Conservation (phyloP, 1,140 invertebrate species). For the Hyles euphorbiae region DNA sequence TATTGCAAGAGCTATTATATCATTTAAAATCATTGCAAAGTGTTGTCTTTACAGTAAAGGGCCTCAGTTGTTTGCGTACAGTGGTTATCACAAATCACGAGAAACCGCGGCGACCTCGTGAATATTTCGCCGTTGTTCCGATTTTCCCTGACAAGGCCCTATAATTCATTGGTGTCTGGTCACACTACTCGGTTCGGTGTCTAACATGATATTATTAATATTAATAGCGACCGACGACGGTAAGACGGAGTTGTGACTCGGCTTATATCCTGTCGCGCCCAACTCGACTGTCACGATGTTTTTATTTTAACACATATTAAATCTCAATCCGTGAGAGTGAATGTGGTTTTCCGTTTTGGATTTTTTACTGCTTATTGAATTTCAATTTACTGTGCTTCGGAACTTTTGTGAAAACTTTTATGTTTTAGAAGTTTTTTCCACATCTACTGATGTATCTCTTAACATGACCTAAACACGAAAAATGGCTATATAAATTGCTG, state of each 20-base stretch:
- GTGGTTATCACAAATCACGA: too few relatives aligned
- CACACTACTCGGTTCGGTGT: conserved; percentile 14
- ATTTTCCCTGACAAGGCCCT: conserved; percentile 1
- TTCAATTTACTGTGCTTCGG: too few relatives aligned
- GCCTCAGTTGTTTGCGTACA: not conserved
- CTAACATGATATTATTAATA: conserved; percentile 18
- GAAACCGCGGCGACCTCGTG: not conserved
- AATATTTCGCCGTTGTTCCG: conserved; percentile 9
- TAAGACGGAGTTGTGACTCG: conserved; percentile 16
- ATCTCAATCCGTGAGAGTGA: not conserved
- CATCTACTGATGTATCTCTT: too few relatives aligned
- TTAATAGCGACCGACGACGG: conserved; percentile 16
- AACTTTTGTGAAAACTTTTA: too few relatives aligned
- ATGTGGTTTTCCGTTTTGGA: too few relatives aligned
- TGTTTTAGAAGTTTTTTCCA: too few relatives aligned
- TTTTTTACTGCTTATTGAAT: too few relatives aligned
- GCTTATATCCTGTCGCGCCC: conserved; percentile 18
- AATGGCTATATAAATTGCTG: too few relatives aligned
- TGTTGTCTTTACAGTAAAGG: not conserved
- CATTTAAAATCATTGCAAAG: too few relatives aligned
- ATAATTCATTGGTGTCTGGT: conserved; percentile 9
- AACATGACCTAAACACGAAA: too few relatives aligned
- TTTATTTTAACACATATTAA: not conserved
- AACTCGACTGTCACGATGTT: not conserved
- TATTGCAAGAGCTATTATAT: too few relatives aligned